Base-by-base conservation (phyloP, 2,113 vertebrate species). In the Xyliphius kryptos region DNA sequence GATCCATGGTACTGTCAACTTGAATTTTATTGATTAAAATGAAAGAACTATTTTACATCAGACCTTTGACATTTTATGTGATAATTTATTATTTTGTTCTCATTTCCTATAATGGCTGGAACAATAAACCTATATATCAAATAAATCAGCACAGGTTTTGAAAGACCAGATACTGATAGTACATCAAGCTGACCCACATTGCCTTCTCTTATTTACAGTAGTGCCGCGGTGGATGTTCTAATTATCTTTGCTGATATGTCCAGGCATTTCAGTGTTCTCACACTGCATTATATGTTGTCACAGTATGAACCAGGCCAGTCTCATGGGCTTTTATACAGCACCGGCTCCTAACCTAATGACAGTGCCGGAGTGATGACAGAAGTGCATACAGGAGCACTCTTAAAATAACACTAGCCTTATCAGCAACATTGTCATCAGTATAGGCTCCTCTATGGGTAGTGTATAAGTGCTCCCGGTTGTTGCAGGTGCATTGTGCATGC, bases 11-110 rank as follows among this genome's bases (percentile, higher is more conserved):
- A n/a, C n/a, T n/a, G n/a, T n/a, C n/a, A n/a, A n/a, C n/a, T n/a
- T n/a, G n/a, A n/a, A n/a, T n/a, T n/a, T n/a, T 82, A 86, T 85
- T 73, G 84, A 84, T 85, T 79, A 80, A 78, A 73, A 82, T n/a
- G 68, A 75, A 67, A 78, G 62, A 78, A 50, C 65, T 66, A 68
- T 41, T 76, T 77, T 79, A 70, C 77, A 54, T 73, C 76, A 36
- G 15, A 68, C 62, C 75, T 82, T 40, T 57, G 82, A 86, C 82
- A 83, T 84, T 84, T 84, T 66, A 74, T 65, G 80, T 79, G 81
- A 74, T 78, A 77, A 77, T 76, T 82, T 41, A 50, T 56, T 57
- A 57, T 57, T 56, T 50, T 66, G 32, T 41, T 57, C 54, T 66
- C n/a, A 14, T 57, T 66, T 51, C 46, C 10, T 17, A 38, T 21